A percentile compares a stretch with the other conserved stretches of the same genome.
Conservation (phyloP, 1,140 invertebrate species). For the Tachypleus tridentatus region DNA sequence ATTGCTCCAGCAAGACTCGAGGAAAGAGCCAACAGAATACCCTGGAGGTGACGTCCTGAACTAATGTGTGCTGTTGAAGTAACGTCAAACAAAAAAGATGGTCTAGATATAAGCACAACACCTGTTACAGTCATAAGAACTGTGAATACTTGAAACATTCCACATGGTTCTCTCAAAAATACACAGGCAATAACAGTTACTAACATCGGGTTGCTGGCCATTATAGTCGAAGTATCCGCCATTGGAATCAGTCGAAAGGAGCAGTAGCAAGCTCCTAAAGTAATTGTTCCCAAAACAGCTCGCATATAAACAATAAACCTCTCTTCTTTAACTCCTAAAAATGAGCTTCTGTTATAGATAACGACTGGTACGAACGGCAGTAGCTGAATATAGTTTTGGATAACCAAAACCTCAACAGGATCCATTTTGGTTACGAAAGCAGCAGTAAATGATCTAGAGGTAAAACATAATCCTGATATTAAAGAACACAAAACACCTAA, state of each 20-base stretch:
- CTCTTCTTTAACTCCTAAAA: not conserved
- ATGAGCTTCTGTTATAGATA: too few species aligned
- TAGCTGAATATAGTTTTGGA: too few species aligned
- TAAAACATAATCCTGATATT: too few species aligned
- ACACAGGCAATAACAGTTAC: conserved; percentile 41
- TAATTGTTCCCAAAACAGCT: not conserved
- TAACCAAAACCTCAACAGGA: too few species aligned
- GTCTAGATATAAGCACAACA: conserved; percentile 40
- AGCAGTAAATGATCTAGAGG: too few species aligned
- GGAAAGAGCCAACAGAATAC: conserved; percentile 62
- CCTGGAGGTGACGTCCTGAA: conserved; percentile 41
- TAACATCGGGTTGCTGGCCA: conserved; percentile 44
- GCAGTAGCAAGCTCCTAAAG: conserved; percentile 44
- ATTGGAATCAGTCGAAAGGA: conserved; percentile 43
- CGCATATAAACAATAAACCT: not conserved
- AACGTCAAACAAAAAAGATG: conserved; percentile 28
- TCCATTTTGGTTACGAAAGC: too few species aligned
- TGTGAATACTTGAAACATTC: conserved; percentile 38
- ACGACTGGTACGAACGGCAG: too few species aligned
- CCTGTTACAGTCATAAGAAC: conserved; percentile 38
- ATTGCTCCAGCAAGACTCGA: conserved; percentile 76
- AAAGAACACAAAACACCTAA: too few species aligned
- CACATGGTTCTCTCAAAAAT: conserved; percentile 42
- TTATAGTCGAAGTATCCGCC: conserved; percentile 44
- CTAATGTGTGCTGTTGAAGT: conserved; percentile 7